Evolutionary conservation across 1,140 invertebrate species (phyloP).

Genomic region (Nilaparvata lugens): DNA sequence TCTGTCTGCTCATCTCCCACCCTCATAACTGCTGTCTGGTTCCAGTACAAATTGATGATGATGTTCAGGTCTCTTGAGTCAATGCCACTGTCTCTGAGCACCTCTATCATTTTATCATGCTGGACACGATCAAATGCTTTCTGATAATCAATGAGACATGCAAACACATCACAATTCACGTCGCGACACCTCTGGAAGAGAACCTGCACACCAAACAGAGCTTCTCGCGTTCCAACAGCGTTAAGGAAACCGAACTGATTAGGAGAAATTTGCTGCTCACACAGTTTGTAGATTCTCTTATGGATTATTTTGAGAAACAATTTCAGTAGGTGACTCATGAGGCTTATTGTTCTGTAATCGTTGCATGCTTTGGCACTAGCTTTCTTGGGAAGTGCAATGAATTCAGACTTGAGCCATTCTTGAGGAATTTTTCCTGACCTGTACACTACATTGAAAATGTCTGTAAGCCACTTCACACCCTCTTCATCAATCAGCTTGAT

Average conservation of each 20-base stretch:
- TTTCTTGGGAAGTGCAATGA: neutral
- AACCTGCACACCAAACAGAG: constrained; percentile 22
- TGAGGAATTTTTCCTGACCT: constrained; percentile 14
- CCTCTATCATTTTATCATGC: constrained; percentile 16
- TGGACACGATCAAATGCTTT: constrained; percentile 22
- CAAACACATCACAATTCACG: constrained; percentile 19
- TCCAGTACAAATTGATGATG: constrained; percentile 19
- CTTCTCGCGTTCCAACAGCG: constrained; percentile 25
- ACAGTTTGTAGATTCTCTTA: no score
- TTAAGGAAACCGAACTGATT: constrained; percentile 24
- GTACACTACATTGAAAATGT: constrained; percentile 16
- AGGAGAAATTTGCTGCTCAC: constrained; percentile 7
- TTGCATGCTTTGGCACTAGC: no score
- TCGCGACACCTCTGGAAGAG: constrained; percentile 21
- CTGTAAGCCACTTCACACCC: constrained; percentile 1
- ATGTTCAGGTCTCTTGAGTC: constrained; percentile 19
- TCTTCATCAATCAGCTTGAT: constrained; percentile 15
- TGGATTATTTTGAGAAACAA: no score
- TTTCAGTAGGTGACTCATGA: no score
- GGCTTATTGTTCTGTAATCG: no score
- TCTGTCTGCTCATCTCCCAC: constrained; percentile 14
- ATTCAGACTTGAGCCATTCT: constrained; percentile 16
- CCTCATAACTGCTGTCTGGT: constrained; percentile 14
- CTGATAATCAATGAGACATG: constrained; percentile 24
- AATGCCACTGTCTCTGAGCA: constrained; percentile 16